Base-by-base conservation (phyloP, 2,113 vertebrate species). In the Tiliqua scincoides region DNA sequence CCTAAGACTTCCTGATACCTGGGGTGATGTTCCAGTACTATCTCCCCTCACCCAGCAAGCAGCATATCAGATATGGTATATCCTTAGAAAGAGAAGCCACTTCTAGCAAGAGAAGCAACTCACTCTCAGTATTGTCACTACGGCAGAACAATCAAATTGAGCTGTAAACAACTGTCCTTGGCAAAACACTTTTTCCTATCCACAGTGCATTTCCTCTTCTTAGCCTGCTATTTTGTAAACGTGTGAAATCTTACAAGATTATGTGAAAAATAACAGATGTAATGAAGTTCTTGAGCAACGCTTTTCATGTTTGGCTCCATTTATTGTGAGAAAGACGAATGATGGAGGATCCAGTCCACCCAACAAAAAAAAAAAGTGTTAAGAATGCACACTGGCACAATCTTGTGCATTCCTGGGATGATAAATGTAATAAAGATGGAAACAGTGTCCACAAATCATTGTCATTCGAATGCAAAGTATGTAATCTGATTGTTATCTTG, bases 371-470 rank as follows among this genome's bases (percentile, higher is more conserved):
- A 30, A 37, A 84, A 67, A 15, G 79, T 84, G 86, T 86, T 74
- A 91, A 92, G 82, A 90, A 84, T 62, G 88, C 85, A 87, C 90
- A 89, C 11, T 89, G 83, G 78, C 78, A 87, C 25, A 78, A 12
- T 63, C 18, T 79, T 87, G 40, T 75, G 78, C 25, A 59, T 32
- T 86, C 59, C 83, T 75, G 37, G 85, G 79, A 87, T 91, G 80
- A 82, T 4, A 62, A 90, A 52, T 79, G 57, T 61, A 88, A 74
- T 32, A 90, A 78, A n/a, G 84, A 92, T 86, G 81, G 81, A 90
- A 93, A 92, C 74, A 91, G 27, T 83, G 91, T 32, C 67, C 48
- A 88, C n/a, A 89, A 48, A 70, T 59, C 72, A 67, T 0, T 87
- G 89, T 84, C 74, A 79, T 57, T 83, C 78, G 88, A 84, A 11